Evolutionary conservation across 2,888 invertebrate genomes (phyloP), one percentile per base, ranked within the genome.

Genomic region (Phengaris arion): DNA sequence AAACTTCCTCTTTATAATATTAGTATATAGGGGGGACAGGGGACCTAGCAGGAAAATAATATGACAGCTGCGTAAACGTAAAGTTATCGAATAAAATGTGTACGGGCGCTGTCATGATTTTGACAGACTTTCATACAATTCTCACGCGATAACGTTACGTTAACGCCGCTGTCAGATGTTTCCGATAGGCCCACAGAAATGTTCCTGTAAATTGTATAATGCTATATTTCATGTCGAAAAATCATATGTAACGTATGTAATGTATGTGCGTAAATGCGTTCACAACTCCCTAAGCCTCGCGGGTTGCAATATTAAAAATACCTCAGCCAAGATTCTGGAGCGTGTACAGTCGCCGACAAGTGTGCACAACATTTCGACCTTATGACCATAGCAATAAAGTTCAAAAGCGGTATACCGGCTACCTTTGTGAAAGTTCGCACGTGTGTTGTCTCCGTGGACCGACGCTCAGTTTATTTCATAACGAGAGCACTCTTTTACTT

Each of bases 231-330:
- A 48, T 59, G 9, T 35, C 35, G 22, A 59, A 59, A 59, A 59
- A 10, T 22, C 9, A 9, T 59, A 59, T 59, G 59, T 59, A 22
- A 15, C 59, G 10, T 22, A 22, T 22, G 22, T 22, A 1, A 22
- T 22, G 22, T 22, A 22, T 22, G 22, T 22, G 10, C 10, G 9
- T 9, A 0, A 8, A 9, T 15, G n/a, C 9, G 15, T 48, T 48
- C 48, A 48, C 35, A 57, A 8, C 22, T 59, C 59, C 59, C 22
- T 2, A 10, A 59, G 59, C 22, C 59, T 59, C 59, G 5, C 22
- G 22, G 59, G 59, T 59, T 59, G 59, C 59, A 59, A 59, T 59
- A 59, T 59, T 59, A 59, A 59, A 57, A 59, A 59, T 59, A 59
- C 59, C 59, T 59, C 59, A 22, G 10, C 59, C 22, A 59, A 59